Evolutionary conservation across 1,140 invertebrate genomes (phyloP).

Genomic region (Drosophila sucinea): DNA sequence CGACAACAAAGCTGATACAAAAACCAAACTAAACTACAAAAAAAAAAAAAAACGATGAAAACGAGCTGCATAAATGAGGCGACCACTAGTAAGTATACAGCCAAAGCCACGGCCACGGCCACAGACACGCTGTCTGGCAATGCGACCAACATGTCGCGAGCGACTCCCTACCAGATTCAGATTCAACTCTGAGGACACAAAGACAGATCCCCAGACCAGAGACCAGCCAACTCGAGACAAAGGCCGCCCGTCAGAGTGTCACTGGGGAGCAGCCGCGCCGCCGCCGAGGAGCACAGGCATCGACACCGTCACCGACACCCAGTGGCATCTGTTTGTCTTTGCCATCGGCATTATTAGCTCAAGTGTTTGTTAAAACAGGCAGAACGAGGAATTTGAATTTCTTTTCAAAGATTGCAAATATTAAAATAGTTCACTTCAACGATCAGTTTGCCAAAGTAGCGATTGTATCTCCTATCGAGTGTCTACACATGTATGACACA

Average conservation of each 20-base stretch:
- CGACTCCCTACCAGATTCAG: conserved; percentile 41
- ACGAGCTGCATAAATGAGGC: conserved; percentile 76
- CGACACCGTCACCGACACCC: not conserved
- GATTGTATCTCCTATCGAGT: conserved; percentile 35
- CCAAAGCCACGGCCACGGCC: conserved; percentile 4
- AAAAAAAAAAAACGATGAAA: conserved; percentile 24
- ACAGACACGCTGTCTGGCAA: conserved; percentile 80
- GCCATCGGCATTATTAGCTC: conserved; percentile 64
- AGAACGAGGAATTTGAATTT: conserved; percentile 65
- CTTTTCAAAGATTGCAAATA: conserved; percentile 45
- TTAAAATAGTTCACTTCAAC: conserved; percentile 66
- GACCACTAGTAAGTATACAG: conserved; percentile 5
- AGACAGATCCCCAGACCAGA: conserved; percentile 27
- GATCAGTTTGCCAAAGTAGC: conserved; percentile 9
- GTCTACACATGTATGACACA: conserved; percentile 52
- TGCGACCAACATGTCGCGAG: conserved; percentile 48
- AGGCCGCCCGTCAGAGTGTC: conserved; percentile 37
- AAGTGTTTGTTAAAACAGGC: conserved; percentile 71
- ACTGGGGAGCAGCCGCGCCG: conserved; percentile 35
- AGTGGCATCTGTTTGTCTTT: conserved; percentile 59
- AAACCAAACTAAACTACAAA: not conserved
- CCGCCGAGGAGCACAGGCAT: too few species aligned
- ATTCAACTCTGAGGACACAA: conserved; percentile 14
- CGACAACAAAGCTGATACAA: conserved; percentile 54
- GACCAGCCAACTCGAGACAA: conserved; percentile 30